These are phyloP conservation scores for Rotaria macrura DNA, from an alignment of 2,888 invertebrate genomes.

Conservation along the genomic window DNA sequence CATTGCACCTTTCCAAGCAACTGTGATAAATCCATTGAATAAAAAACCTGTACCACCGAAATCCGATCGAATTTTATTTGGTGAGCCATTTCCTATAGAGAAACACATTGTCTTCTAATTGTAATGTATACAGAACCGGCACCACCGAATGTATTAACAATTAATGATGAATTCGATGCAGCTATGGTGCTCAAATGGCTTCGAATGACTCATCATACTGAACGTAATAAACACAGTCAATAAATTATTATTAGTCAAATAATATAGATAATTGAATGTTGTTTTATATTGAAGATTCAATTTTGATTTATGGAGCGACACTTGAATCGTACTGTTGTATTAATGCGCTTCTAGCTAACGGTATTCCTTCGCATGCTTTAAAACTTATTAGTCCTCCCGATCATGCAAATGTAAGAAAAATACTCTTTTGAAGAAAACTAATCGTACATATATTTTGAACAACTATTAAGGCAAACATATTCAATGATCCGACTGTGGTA, in stretches of 20 bases:
- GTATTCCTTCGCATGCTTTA: slow-evolving; percentile 56
- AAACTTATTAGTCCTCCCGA: slow-evolving; percentile 51
- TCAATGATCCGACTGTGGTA: slow-evolving; percentile 26
- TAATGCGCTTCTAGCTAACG: slow-evolving; percentile 57
- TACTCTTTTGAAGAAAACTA: background rate
- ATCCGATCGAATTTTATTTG: slow-evolving; percentile 10
- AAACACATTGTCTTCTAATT: no score
- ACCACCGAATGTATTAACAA: slow-evolving; percentile 43
- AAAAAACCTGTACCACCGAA: slow-evolving; percentile 21
- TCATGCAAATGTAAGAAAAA: background rate
- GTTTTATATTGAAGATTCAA: slow-evolving; percentile 37
- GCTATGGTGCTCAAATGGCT: slow-evolving; percentile 38
- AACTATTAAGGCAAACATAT: background rate
- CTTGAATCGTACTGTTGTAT: slow-evolving; percentile 61
- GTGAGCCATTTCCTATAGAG: background rate
- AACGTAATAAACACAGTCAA: background rate
- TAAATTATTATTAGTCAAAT: background rate
- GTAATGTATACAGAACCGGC: slow-evolving; percentile 34
- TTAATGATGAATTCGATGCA: slow-evolving; percentile 48
- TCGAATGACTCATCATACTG: background rate
- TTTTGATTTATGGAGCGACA: slow-evolving; percentile 61
- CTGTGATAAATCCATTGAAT: slow-evolving; percentile 36
- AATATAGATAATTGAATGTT: background rate
- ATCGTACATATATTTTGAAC: no score
- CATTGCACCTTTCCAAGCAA: slow-evolving; percentile 42